A percentile compares a stretch with the other conserved stretches of the same genome.
These are phyloP conservation scores for Temnothorax ravouxi DNA, from an alignment of 2,888 invertebrate genomes.

Conservation along the genomic window DNA sequence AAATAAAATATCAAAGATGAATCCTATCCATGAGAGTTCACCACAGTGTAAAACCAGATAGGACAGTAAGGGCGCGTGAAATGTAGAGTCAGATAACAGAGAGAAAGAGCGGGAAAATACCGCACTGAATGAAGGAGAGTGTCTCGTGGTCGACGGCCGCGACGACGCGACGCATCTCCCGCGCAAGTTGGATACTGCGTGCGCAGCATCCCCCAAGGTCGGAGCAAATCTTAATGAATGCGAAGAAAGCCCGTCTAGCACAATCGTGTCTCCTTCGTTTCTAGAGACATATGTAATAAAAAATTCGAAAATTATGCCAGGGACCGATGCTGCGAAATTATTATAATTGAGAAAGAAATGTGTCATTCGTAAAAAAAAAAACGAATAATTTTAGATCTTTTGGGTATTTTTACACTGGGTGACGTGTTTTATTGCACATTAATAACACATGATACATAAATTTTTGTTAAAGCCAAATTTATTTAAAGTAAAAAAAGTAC, in stretches of 20 bases:
- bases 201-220: constrained; percentile 72
- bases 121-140: constrained; percentile 54
- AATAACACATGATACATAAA: not conserved
- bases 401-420: not conserved
- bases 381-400: not conserved
- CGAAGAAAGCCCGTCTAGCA: constrained; percentile 60
- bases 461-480: not conserved
- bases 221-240: constrained; percentile 66
- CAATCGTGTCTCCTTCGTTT: constrained; percentile 33
- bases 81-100: not conserved
- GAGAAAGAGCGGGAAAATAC: not conserved
- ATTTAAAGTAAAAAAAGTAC: not conserved
- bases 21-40: not conserved
- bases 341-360: not conserved
- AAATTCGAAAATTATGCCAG: not conserved
- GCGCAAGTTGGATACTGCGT: constrained; percentile 64
- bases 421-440: not conserved
- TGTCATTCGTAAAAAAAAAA: not conserved
- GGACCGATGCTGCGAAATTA: not conserved
- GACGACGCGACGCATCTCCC: constrained; percentile 61
- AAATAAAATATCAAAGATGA: not conserved
- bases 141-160: constrained; percentile 56
- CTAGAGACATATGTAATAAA: constrained; percentile 5
- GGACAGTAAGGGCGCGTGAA: not conserved
- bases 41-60: not conserved